Base-by-base conservation (phyloP, 2,113 vertebrate species). In the Megalops atlanticus region DNA sequence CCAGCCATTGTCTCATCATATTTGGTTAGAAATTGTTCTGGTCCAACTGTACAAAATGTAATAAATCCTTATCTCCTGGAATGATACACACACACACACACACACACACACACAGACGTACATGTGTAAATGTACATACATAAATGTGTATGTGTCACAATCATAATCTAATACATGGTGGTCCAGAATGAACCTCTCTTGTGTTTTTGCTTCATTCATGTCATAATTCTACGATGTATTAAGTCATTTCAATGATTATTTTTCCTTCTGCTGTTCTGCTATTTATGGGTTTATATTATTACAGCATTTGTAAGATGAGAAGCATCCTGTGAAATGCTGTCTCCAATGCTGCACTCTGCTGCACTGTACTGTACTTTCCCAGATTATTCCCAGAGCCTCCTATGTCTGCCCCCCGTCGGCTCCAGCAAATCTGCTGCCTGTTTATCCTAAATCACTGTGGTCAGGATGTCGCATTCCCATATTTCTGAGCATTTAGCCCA, bases 1-100 rank as follows among this genome's bases (percentile, higher is more conserved):
- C 39, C 73, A 75, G 64, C 38, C 24, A 74, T 54, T 24, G 75
- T 36, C 71, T 71, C 8, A 79, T 71, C 36, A 8, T 36, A 68
- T 54, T 27, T 21, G 7, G 1, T 45, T 45, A 6, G 14, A 10
- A 6, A 45, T 14, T 10, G 14, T 14, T 45, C 43, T 45, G 43
- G 43, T 45, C 43, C 43, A 45, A 6, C 43, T 45, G 14, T 45
- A 45, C 14, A 45, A 14, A 45, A 45, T 10, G 43, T 45, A 45
- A 45, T 45, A 45, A 10, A 10, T 45, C n/a, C n/a, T n/a, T n/a
- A n/a, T n/a, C n/a, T n/a, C n/a, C n/a, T n/a, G n/a, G n/a, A n/a
- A n/a, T n/a, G n/a, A n/a, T n/a, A n/a, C 47, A 49, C 47, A 49
- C 47, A 49, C 47, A 49, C 47, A 49, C 47, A 49, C 47, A 49